A percentile compares a stretch with the other conserved stretches of the same genome.
Conservation (phyloP, 92 coral and sea anemone genomes). For the Hydrozoanthus gracilis region DNA sequence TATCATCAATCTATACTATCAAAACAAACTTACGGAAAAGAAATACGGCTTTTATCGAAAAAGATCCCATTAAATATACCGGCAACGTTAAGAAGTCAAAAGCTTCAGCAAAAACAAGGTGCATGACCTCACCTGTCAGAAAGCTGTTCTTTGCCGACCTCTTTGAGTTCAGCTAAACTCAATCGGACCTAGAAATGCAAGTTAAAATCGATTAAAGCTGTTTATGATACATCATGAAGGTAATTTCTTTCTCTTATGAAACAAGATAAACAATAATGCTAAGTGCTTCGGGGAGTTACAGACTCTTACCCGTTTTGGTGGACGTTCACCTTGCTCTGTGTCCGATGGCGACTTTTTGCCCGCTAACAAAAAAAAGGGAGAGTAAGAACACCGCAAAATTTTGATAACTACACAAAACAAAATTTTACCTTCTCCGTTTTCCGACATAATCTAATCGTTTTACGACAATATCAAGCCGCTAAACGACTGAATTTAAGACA, state of each 20-base stretch:
- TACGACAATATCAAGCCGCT: constrained; percentile 53
- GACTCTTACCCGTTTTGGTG: constrained; percentile 81
- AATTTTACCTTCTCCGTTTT: constrained; percentile 78
- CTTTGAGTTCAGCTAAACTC: constrained; percentile 74
- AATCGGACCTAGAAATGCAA: constrained; percentile 68
- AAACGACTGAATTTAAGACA: constrained; percentile 3
- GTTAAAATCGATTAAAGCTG: not conserved
- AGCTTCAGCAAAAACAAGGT: not conserved
- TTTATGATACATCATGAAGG: not conserved
- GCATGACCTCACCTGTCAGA: constrained; percentile 67
- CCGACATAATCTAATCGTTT: constrained; percentile 71
- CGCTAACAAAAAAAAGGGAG: constrained; percentile 59
- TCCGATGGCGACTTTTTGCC: constrained; percentile 70
- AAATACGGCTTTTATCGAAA: not conserved
- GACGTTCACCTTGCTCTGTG: constrained; percentile 62
- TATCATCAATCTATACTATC: not conserved
- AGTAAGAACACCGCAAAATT: constrained; percentile 11
- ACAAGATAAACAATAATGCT: not conserved
- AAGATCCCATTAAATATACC: not conserved
- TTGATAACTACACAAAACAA: not conserved
- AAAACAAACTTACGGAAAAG: not conserved
- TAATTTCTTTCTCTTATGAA: not conserved
- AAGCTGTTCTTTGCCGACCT: constrained; percentile 64
- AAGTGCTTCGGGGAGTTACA: not conserved
- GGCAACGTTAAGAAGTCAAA: not conserved